A percentile compares a stretch with the other conserved stretches of the same genome.
Conservation (phyloP, 2,888 invertebrate species). For the Scaptomyza caliginosa region DNA sequence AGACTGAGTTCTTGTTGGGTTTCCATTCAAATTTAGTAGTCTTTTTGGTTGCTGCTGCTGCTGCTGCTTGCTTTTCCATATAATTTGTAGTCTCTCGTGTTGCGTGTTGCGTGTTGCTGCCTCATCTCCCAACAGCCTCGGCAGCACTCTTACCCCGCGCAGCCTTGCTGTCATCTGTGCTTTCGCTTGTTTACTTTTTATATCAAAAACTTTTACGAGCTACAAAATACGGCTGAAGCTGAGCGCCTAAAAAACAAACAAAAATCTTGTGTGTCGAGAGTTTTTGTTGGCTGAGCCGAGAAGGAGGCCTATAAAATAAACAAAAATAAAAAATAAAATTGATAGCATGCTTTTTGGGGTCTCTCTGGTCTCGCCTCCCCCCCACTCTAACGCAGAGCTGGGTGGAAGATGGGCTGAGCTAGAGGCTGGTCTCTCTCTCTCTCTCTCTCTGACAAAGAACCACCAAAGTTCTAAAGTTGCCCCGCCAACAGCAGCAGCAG, state of each 20-base stretch:
- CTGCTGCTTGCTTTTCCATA: neutral
- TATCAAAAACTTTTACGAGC: slow-evolving; percentile 77
- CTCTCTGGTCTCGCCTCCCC: neutral
- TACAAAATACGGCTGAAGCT: slow-evolving; percentile 69
- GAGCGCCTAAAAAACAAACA: slow-evolving; percentile 62
- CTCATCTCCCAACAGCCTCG: no score
- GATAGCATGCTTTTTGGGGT: slow-evolving; percentile 60
- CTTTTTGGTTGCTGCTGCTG: neutral
- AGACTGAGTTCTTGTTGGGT: neutral
- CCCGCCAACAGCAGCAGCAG: neutral
- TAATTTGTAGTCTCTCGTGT: slow-evolving; percentile 13
- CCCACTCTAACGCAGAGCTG: neutral
- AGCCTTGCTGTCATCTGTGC: neutral
- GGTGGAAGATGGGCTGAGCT: no score
- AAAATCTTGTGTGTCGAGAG: slow-evolving; percentile 40
- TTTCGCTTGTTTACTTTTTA: slow-evolving; percentile 68
- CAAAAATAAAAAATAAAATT: slow-evolving; percentile 73
- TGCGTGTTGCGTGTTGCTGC: slow-evolving; percentile 1
- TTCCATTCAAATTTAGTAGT: slow-evolving; percentile 15
- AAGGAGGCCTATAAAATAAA: slow-evolving; percentile 54
- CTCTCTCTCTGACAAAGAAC: neutral
- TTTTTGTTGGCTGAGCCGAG: slow-evolving; percentile 6
- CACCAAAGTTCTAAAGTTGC: slow-evolving; percentile 3
- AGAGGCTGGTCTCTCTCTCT: neutral
- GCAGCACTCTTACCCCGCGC: neutral